Evolutionary conservation across 2,797 vertebrate species (phyloP), one percentile per base, ranked within the genome.

Genomic region (Tiaroga cobitis): DNA sequence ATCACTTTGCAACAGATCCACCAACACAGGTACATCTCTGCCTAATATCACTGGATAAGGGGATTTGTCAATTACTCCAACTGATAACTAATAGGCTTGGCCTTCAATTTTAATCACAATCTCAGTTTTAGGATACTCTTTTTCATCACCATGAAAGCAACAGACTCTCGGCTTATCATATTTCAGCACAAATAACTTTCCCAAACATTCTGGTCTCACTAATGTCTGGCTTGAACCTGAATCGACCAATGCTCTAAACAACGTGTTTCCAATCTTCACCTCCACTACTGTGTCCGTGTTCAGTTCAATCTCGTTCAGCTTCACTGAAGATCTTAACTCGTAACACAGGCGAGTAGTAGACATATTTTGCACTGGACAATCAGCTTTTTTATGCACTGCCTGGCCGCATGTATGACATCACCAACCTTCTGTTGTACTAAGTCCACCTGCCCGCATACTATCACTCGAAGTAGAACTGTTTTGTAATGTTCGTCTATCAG

Each of bases 91-190:
- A 34, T 79, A 85, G 19, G 34, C 18, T 21, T 82, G 74, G 0
- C 54, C 24, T 15, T 13, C 21, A 39, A 69, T 81, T 16, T 72
- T 24, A 46, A 59, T 37, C 0, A 10, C 29, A 10, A 24, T 4
- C 2, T 81, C 21, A 2, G 9, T 15, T 49, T 15, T 73, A 2
- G 26, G 49, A 63, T 85, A 65, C 21, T 63, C 77, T 39, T 19
- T 59, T 51, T 74, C 79, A 56, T 86, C 70, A 0, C 84, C 59
- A 46, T 86, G 78, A 9, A 86, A 76, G 75, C 70, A 81, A 1
- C 43, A n/a, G 5, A 86, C 21, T 10, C 11, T 75, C 18, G 76
- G 3, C n/a, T 61, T 72, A 13, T 29, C 67, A 1, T 21, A 11
- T 6, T 16, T 19, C 9, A 18, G 5, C 6, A 8, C 11, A 15